A percentile compares a stretch with the other conserved stretches of the same genome.
These are phyloP conservation scores for Itoplectis maculator DNA, from an alignment of 2,888 invertebrate species.

Conservation along the genomic window DNA sequence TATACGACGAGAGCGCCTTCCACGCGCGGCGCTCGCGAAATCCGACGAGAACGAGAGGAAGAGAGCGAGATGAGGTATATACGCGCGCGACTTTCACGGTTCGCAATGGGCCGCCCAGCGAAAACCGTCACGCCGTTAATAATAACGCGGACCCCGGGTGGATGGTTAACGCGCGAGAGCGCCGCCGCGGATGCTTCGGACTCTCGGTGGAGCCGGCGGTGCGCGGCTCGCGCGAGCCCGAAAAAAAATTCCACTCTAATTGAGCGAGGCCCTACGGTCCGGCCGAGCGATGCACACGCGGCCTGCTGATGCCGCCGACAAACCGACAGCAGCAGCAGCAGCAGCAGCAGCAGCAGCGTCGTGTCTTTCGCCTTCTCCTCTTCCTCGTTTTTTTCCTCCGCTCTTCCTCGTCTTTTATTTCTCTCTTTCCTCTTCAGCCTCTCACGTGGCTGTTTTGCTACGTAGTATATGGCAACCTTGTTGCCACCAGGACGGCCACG, in stretches of 20 bases:
- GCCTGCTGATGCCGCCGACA: not conserved
- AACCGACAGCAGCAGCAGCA: not conserved
- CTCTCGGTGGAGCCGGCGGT: not conserved
- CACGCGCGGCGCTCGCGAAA: not conserved
- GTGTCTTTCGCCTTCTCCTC: conserved; percentile 26
- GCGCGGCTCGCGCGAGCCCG: conserved; percentile 42
- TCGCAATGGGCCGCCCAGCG: conserved; percentile 38
- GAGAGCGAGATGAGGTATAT: conserved; percentile 23
- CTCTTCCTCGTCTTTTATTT: not conserved
- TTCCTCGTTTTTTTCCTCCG: conserved; percentile 11
- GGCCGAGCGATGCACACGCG: conserved; percentile 28
- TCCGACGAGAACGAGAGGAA: too few relatives aligned
- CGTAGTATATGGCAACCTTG: conserved; percentile 4
- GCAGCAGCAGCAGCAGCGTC: not conserved
- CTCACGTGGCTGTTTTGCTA: conserved; percentile 7
- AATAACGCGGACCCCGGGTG: conserved; percentile 61
- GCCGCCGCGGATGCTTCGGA: conserved; percentile 24
- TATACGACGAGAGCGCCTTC: not conserved
- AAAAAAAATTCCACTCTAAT: conserved; percentile 68
- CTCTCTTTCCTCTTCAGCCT: not conserved
- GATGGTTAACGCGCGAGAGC: conserved; percentile 38
- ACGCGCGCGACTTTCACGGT: conserved; percentile 61
- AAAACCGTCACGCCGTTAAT: conserved; percentile 62
- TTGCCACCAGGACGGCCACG: conserved; percentile 15
- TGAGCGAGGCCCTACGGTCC: conserved; percentile 57